Percentiles rank a stretch among this genome's conserved stretches.
Evolutionary conservation across 2,113 vertebrate species (phyloP).

Genomic region (Semicossyphus pulcher): DNA sequence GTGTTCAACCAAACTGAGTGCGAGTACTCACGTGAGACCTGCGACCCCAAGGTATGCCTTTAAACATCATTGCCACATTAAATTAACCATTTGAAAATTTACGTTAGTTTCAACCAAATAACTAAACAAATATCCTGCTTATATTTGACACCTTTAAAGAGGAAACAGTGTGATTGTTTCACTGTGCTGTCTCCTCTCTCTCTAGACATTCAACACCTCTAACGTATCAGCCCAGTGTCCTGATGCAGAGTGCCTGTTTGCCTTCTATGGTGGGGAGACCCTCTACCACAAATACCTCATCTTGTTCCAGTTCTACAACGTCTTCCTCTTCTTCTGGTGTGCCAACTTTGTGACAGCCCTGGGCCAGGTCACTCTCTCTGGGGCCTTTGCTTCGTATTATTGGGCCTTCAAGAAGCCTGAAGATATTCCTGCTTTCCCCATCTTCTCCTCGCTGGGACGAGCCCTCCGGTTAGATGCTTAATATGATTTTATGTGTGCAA

Average conservation of each 20-base stretch:
- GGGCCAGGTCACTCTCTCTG: conserved; percentile 93
- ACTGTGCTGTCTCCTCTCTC: conserved; percentile 13
- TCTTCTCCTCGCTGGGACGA: conserved; percentile 90
- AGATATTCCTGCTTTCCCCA: conserved; percentile 89
- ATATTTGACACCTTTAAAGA: not conserved
- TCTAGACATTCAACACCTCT: conserved; percentile 86
- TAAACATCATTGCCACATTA: not conserved
- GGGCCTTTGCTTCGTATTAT: conserved; percentile 97
- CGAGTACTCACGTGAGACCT: conserved; percentile 79
- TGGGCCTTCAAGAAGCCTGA: conserved; percentile 95
- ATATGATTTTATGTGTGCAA: not conserved
- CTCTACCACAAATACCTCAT: conserved; percentile 91
- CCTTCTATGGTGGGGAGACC: conserved; percentile 93
- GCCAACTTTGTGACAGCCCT: conserved; percentile 93
- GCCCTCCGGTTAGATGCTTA: conserved; percentile 87
- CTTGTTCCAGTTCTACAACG: conserved; percentile 93
- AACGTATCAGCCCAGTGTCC: conserved; percentile 82
- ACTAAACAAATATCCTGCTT: too few species aligned
- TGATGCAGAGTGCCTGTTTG: conserved; percentile 89
- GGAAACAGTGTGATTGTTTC: too few species aligned
- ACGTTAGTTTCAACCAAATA: not conserved
- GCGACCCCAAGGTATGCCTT: conserved; percentile 86
- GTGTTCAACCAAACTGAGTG: conserved; percentile 86
- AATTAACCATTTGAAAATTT: not conserved
- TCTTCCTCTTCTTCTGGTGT: conserved; percentile 98